Base-by-base conservation (phyloP, 1,140 invertebrate genomes). In the Stegodyphus dumicola region DNA sequence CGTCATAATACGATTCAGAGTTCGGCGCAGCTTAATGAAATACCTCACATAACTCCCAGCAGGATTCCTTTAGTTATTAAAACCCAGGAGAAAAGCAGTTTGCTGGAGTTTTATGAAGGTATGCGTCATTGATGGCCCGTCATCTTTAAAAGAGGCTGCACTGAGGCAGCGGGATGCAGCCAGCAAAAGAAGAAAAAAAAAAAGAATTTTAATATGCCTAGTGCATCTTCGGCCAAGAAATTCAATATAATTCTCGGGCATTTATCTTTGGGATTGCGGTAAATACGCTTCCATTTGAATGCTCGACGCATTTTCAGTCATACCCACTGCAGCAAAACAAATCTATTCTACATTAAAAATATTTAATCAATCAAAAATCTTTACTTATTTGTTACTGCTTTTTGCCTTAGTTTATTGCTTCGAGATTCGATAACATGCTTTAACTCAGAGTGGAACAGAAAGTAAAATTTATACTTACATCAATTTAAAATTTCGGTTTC, bases 31-130 rank as follows among this genome's bases (percentile, higher is more conserved):
- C 74, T 69, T 85, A 85, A 85, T 85, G 81, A 85, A 85, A 85
- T 85, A 85, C 74, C 74, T 56, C 81, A 56, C 81, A 85, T 85
- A 85, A 85, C 81, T 85, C 80, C 52, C 74, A 33, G 81, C 65
- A 17, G 73, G 74, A 83, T 83, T 83, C 80, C 71, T 83, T 17
- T 33, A 54, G 81, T 75, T 85, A 85, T 85, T 85, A 85, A 85
- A 85, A 76, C 74, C 69, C 81, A 65, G 51, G 69, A 11, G 13
- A 15, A 60, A 60, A 7, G 65, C 53, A 9, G 66, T 54, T 48
- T 79, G 49, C n/a, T 52, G 77, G 77, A 67, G 60, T 69, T 79
- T 79, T 79, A 79, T 79, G 77, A 79, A 54, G 15, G 51, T n/a
- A 7, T 53, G 15, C 49, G 70, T 33, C 71, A n/a, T 75, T 66